Conservation (phyloP, 1,140 invertebrate genomes). For the Drosophila carrolli region DNA sequence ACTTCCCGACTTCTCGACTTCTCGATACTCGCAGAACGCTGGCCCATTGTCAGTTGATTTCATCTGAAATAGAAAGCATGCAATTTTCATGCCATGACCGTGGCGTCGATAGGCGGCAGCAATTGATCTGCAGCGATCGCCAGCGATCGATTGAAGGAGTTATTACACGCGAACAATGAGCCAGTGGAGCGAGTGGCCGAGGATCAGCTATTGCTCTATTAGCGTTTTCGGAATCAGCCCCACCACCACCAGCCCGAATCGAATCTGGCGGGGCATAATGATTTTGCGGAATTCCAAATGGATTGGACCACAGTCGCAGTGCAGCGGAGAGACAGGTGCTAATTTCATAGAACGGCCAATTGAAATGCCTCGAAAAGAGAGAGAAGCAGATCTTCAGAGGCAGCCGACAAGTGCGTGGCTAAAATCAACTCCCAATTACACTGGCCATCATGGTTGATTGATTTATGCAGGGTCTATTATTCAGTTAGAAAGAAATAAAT, state of each 20-base stretch:
- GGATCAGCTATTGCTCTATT: slow-evolving; percentile 79
- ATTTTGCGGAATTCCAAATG: slow-evolving; percentile 81
- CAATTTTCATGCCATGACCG: slow-evolving; percentile 78
- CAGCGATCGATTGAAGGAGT: slow-evolving; percentile 78
- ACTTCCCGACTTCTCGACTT: background rate
- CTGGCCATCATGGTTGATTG: slow-evolving; percentile 24
- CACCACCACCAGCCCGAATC: slow-evolving; percentile 4
- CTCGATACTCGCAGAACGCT: slow-evolving; percentile 36
- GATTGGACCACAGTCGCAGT: slow-evolving; percentile 68
- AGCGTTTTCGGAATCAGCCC: slow-evolving; percentile 63
- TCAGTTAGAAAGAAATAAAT: background rate
- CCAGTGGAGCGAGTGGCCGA: slow-evolving; percentile 11
- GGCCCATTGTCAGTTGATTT: slow-evolving; percentile 80
- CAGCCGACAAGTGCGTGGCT: slow-evolving; percentile 75
- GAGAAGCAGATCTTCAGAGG: slow-evolving; percentile 56
- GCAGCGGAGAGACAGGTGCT: slow-evolving; percentile 71
- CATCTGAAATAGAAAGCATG: slow-evolving; percentile 83
- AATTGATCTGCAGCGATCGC: slow-evolving; percentile 71
- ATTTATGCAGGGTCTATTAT: background rate
- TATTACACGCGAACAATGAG: slow-evolving; percentile 76
- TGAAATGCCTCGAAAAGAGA: slow-evolving; percentile 66
- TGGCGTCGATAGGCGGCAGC: slow-evolving; percentile 75
- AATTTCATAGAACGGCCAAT: slow-evolving; percentile 83
- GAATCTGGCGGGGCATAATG: slow-evolving; percentile 70
- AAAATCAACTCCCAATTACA: slow-evolving; percentile 76